Evolutionary conservation across 1,140 invertebrate species (phyloP).

Genomic region (Listronotus oregonensis): DNA sequence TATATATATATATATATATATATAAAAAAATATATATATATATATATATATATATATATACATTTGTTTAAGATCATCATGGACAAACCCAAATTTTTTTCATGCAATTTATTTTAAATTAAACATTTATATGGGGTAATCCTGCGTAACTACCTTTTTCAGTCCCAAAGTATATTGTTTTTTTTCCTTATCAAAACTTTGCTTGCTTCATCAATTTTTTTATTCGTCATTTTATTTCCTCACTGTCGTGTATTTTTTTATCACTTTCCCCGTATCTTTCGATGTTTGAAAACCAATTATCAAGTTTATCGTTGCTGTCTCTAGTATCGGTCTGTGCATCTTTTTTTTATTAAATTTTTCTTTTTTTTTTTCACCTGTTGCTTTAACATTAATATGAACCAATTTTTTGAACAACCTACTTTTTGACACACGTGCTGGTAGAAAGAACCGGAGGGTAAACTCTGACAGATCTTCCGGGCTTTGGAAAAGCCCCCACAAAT

Average conservation of each 20-base stretch:
- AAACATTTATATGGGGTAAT: too few species aligned
- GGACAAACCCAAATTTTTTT: too few species aligned
- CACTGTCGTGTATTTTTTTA: constrained; percentile 6
- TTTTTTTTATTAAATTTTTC: constrained; percentile 1
- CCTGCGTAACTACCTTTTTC: not conserved
- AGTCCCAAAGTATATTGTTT: not conserved
- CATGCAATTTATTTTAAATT: too few species aligned
- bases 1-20: too few species aligned
- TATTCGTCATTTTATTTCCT: not conserved
- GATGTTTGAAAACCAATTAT: constrained; percentile 13
- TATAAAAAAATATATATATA: too few species aligned
- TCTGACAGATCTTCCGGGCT: constrained; percentile 41
- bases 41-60: too few species aligned
- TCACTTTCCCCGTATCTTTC: not conserved
- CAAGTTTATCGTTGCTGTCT: not conserved
- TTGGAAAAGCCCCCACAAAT: constrained; percentile 30
- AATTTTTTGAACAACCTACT: constrained; percentile 19
- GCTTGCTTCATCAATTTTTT: not conserved
- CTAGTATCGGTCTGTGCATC: constrained; percentile 15
- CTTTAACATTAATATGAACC: constrained; percentile 33
- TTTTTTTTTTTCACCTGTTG: constrained; percentile 22
- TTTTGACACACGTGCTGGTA: constrained; percentile 1
- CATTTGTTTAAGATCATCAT: too few species aligned
- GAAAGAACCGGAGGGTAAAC: constrained; percentile 22
- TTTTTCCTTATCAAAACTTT: not conserved